Base-by-base conservation (phyloP, 1,140 invertebrate species). In the Ylistrum balloti region DNA sequence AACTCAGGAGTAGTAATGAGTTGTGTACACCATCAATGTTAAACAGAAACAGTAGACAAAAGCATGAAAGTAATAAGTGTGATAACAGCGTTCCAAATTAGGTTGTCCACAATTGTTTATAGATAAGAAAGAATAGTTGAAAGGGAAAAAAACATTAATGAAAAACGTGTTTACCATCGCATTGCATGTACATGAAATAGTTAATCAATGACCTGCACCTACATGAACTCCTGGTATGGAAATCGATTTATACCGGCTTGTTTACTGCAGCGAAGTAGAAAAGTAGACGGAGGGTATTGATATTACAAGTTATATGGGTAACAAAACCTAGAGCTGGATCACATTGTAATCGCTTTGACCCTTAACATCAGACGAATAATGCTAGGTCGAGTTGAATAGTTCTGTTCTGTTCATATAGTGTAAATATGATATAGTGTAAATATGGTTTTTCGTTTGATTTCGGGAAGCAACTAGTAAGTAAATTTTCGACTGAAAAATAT, bases 181-280 rank as follows among this genome's bases (percentile, higher is more conserved):
- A 74, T 74, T 74, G 56, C 22, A 74, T 28, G 56, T 74, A 74
- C 56, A n/a, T 17, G 56, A 74, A n/a, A n/a, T n/a, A 28, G 2
- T 56, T 56, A 56, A 56, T 74, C 56, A 74, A 74, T 74, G 56
- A 11, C 56, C 22, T 74, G 56, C 22, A 74, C 56, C n/a, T 22
- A 11, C 56, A 74, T 74, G 56, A 74, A 74, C 56, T n/a, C 56
- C n/a, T n/a, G n/a, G 56, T 74, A 74, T 3, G 56, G 1, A 74
- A 56, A 74, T 74, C 56, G 56, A 74, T 74, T 74, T 22, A 74
- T 28, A 74, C 17, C 56, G 56, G 56, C 56, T 28, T 74, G 56
- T 74, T 74, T n/a, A n/a, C 28, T 56, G 13, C 17, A 11, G 9
- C 7, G 15, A 56, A 5, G 56, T 74, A 74, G 5, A 74, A 74